These are phyloP conservation scores for Enteromius fasciolatus DNA, from an alignment of 2,797 vertebrate species.

Conservation along the genomic window DNA sequence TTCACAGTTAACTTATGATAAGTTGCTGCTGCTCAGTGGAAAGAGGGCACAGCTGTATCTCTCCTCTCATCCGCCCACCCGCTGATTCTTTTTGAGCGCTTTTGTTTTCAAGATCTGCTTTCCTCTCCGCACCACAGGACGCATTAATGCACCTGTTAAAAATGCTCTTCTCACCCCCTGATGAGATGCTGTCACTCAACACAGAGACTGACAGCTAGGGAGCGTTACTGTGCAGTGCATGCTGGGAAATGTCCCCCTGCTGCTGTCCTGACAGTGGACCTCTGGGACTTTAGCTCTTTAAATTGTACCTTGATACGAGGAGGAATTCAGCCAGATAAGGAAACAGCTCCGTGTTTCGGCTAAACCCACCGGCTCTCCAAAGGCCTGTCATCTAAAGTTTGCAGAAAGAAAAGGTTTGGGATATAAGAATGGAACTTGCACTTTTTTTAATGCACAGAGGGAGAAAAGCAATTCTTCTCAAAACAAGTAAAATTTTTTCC, in stretches of 20 bases:
- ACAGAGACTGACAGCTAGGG: conserved; percentile 43
- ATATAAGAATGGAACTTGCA: neutral
- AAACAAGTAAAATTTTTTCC: neutral
- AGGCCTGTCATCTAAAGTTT: conserved; percentile 16
- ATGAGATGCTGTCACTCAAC: conserved; percentile 53
- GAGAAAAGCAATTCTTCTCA: neutral
- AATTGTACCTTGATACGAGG: conserved; percentile 3
- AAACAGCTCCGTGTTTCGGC: neutral
- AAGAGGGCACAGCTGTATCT: conserved; percentile 25
- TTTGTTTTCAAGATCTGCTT: conserved; percentile 21
- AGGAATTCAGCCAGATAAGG: neutral
- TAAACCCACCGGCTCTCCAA: neutral
- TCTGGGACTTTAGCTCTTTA: neutral
- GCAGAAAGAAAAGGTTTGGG: neutral
- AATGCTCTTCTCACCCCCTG: conserved; percentile 44
- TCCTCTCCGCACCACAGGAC: neutral
- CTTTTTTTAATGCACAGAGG: neutral
- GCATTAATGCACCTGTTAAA: conserved; percentile 41
- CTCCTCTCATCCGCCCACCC: conserved; percentile 23
- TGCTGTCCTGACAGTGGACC: conserved; percentile 18
- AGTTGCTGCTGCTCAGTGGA: neutral
- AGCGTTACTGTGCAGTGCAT: conserved; percentile 25
- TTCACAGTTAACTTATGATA: neutral
- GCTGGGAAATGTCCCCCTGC: conserved; percentile 22
- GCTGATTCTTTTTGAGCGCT: neutral